These are phyloP conservation scores for Elysia chlorotica DNA, from an alignment of 1,140 invertebrate genomes.

Conservation along the genomic window DNA sequence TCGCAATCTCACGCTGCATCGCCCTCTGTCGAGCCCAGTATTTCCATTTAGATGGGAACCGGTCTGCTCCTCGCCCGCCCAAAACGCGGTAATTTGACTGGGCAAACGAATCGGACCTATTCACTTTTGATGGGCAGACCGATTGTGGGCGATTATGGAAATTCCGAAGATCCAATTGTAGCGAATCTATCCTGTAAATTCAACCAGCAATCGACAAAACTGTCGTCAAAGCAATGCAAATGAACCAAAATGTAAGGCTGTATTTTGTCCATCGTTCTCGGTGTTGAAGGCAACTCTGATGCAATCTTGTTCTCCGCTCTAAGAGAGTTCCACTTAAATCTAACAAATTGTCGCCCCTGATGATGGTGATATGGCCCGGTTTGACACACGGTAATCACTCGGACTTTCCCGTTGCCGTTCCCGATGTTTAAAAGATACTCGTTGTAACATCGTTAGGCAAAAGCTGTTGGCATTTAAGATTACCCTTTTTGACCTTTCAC, in stretches of 20 bases:
- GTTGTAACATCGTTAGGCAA: too few species aligned
- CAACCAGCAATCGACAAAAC: slow-evolving; percentile 2
- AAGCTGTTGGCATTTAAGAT: too few species aligned
- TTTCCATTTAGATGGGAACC: slow-evolving; percentile 34
- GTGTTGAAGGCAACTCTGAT: background rate
- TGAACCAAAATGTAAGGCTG: background rate
- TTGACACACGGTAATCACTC: too few species aligned
- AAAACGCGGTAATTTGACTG: slow-evolving; percentile 15
- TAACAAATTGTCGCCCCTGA: too few species aligned
- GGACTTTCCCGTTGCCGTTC: too few species aligned
- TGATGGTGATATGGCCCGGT: too few species aligned
- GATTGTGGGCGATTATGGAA: slow-evolving; percentile 19
- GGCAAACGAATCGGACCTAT: background rate
- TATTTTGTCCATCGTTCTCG: background rate
- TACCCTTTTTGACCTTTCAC: too few species aligned
- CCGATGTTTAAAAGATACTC: too few species aligned
- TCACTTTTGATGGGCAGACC: background rate
- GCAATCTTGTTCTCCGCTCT: background rate
- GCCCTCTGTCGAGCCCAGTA: slow-evolving; percentile 12
- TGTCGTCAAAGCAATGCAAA: slow-evolving; percentile 11
- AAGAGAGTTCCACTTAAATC: too few species aligned
- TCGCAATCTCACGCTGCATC: slow-evolving; percentile 22
- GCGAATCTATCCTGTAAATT: slow-evolving; percentile 15
- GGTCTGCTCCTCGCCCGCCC: background rate
- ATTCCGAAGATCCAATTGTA: slow-evolving; percentile 7